Evolutionary conservation across 2,888 invertebrate species (phyloP), one percentile per base, ranked within the genome.

Genomic region (Melanostoma scalare): DNA sequence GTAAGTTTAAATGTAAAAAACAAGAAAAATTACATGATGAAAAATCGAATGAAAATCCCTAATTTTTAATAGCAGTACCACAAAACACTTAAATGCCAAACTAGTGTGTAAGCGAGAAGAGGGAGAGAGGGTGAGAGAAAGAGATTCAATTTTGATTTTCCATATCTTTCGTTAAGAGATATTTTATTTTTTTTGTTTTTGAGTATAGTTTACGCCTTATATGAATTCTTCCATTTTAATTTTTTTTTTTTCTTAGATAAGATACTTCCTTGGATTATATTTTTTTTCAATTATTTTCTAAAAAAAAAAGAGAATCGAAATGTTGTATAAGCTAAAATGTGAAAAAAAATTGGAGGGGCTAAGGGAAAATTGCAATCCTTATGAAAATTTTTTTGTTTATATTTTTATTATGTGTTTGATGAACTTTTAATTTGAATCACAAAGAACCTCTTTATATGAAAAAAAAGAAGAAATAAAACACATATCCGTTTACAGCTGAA

Each of bases 61-160:
- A 77, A 78, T 68, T 78, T 73, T 63, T 63, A 78, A 68, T 68
- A 65, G 65, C 77, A 72, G 72, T 69, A 73, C 46, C 73, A 78
- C 69, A 61, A 56, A 78, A 82, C 58, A 84, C 74, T 84, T 84
- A 74, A 84, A 84, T 84, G 84, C 84, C 84, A 84, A 84, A 84
- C 79, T 84, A 84, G 73, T 50, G 38, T 50, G 48, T 84, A 84
- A 84, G 84, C 20, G 20, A 20, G 20, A 20, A 20, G 20, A 20
- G 20, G 1, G 20, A 20, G 20, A 20, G 20, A 20, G 20, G 20
- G 20, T 20, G 20, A 20, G 20, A 20, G 20, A 20, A 20, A 78
- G 52, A 60, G 61, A 75, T 56, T 63, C 40, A 33, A 65, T 68
- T 80, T 46, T 56, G 40, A 35, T 38, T 20, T 61, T 61, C 33